Evolutionary conservation across 2,888 invertebrate species (phyloP).

Genomic region (Drosophila tanythrix): DNA sequence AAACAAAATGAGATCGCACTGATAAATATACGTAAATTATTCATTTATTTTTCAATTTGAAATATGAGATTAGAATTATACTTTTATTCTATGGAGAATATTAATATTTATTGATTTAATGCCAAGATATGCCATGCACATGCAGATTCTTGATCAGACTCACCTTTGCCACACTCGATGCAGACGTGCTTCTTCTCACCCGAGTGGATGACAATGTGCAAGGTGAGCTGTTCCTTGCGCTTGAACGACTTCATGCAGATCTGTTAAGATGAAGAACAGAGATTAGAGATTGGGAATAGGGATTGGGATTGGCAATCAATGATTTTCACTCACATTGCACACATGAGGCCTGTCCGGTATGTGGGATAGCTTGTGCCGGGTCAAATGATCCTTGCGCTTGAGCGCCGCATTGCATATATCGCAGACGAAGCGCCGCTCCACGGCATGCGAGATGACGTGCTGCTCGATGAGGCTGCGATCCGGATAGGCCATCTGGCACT

Average conservation of each 20-base stretch:
- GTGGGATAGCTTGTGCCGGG: slow-evolving; percentile 94
- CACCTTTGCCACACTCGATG: slow-evolving; percentile 94
- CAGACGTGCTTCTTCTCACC: slow-evolving; percentile 95
- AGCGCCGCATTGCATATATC: slow-evolving; percentile 95
- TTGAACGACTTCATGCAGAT: slow-evolving; percentile 94
- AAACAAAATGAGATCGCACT: too few relatives aligned
- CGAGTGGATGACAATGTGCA: slow-evolving; percentile 95
- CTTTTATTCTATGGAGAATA: too few relatives aligned
- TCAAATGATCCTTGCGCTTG: slow-evolving; percentile 94
- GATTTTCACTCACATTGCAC: slow-evolving; percentile 87
- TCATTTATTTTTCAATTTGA: too few relatives aligned
- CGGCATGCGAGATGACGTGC: slow-evolving; percentile 93
- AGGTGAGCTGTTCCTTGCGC: slow-evolving; percentile 93
- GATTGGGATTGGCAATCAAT: neutral
- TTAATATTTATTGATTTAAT: too few relatives aligned
- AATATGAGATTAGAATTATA: too few relatives aligned
- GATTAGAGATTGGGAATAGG: neutral
- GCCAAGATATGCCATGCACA: neutral
- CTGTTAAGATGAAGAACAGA: slow-evolving; percentile 56
- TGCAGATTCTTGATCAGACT: slow-evolving; percentile 24
- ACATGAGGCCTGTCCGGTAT: slow-evolving; percentile 95
- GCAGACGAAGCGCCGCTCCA: slow-evolving; percentile 93
- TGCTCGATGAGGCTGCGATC: slow-evolving; percentile 93
- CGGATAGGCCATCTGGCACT: slow-evolving; percentile 95
- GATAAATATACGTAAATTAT: too few relatives aligned